phyloP scores from a whole-genome alignment of 2,113 vertebrate genomes.

The Tragelaphus scriptus region DNA sequence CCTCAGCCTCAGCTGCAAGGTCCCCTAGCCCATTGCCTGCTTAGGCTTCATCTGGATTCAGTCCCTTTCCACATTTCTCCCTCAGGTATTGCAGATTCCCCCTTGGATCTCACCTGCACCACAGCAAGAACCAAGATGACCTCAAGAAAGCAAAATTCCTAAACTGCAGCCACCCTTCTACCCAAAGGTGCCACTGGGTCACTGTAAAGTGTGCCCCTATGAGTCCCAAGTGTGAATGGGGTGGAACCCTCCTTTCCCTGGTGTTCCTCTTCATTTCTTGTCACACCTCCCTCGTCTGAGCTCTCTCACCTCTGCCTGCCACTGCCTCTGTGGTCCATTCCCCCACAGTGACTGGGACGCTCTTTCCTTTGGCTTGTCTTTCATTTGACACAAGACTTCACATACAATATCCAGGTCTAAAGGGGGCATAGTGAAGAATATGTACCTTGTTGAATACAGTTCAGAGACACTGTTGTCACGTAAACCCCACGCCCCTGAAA shows the following conservation, averaged over 20 bases:
- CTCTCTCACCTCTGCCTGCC: neutral
- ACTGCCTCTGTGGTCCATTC: neutral
- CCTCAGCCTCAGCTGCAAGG: too few relatives aligned
- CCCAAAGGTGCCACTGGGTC: neutral
- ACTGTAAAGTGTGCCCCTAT: neutral
- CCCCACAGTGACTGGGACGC: neutral
- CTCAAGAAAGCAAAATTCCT: neutral
- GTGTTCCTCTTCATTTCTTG: neutral
- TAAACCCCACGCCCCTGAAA: neutral
- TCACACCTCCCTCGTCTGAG: neutral
- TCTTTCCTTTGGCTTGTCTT: neutral
- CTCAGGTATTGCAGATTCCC: neutral
- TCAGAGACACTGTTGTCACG: neutral
- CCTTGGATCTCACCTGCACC: neutral
- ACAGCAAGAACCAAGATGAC: neutral
- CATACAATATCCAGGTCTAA: neutral
- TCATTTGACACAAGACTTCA: neutral
- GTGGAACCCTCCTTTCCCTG: neutral
- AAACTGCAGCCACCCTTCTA: neutral
- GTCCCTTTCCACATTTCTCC: too few relatives aligned
- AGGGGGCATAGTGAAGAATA: neutral
- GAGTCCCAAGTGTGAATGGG: neutral
- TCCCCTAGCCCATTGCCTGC: too few relatives aligned
- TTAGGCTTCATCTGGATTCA: too few relatives aligned
- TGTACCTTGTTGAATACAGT: neutral